Percentiles rank a stretch among this genome's conserved stretches.
These are phyloP conservation scores for Elysia crispata DNA, from an alignment of 2,888 invertebrate species.

Conservation along the genomic window DNA sequence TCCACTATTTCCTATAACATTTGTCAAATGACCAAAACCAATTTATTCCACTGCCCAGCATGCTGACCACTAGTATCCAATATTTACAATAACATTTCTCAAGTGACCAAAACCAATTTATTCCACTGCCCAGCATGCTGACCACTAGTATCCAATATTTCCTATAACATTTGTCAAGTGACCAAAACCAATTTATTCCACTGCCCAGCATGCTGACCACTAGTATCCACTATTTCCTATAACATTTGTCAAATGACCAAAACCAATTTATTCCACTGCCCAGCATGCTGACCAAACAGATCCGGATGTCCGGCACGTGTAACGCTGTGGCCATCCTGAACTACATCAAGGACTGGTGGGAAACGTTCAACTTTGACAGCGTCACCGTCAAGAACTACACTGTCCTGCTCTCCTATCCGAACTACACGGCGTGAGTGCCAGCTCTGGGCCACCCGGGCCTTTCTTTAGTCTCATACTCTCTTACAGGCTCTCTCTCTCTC, in stretches of 20 bases:
- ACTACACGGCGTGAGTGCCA: slow-evolving; percentile 61
- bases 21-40: not conserved
- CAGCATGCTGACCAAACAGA: slow-evolving; percentile 61
- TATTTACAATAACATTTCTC: not conserved
- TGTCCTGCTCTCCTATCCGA: slow-evolving; percentile 68
- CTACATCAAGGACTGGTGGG: slow-evolving; percentile 64
- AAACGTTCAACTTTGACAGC: slow-evolving; percentile 63
- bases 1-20: not conserved
- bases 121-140: not conserved
- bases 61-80: no score
- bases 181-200: slow-evolving; percentile 14
- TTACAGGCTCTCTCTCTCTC: no score
- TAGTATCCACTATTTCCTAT: not conserved
- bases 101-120: not conserved
- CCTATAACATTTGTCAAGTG: no score
- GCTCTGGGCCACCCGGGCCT: not conserved
- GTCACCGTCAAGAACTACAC: slow-evolving; percentile 65
- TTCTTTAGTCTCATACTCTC: not conserved
- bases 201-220: slow-evolving; percentile 61
- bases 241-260: no score
- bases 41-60: no score
- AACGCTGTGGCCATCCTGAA: slow-evolving; percentile 62
- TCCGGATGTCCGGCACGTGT: slow-evolving; percentile 66
- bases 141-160: not conserved
- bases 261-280: slow-evolving; percentile 40